These are phyloP conservation scores for Rhegmatorhina hoffmannsi DNA, from an alignment of 2,113 vertebrate species.

Conservation along the genomic window DNA sequence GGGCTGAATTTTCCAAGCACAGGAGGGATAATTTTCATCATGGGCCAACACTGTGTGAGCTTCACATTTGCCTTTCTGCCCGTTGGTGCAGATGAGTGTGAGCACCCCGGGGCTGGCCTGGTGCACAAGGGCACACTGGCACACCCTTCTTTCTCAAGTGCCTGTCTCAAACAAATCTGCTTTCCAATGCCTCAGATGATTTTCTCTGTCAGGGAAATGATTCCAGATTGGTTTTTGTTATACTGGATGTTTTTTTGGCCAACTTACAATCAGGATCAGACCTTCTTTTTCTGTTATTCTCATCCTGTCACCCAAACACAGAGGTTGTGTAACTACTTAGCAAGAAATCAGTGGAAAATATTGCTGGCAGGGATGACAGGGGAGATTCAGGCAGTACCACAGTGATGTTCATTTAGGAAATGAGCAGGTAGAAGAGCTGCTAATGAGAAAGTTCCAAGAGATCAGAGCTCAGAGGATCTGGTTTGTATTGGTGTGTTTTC, in stretches of 20 bases:
- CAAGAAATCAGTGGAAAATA: neutral
- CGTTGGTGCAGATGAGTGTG: neutral
- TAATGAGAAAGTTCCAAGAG: neutral
- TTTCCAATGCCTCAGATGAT: constrained; percentile 46
- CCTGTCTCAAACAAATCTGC: constrained; percentile 29
- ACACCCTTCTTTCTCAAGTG: neutral
- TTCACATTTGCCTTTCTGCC: neutral
- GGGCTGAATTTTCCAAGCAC: neutral
- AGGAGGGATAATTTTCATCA: neutral
- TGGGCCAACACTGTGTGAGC: neutral
- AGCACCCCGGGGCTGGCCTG: neutral
- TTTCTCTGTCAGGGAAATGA: constrained; percentile 55
- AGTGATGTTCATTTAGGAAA: neutral
- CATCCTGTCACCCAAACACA: neutral
- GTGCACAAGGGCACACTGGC: neutral
- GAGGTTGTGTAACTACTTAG: neutral
- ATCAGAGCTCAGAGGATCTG: neutral
- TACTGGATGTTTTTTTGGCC: neutral
- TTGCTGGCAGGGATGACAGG: neutral
- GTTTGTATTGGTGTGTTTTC: neutral
- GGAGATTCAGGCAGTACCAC: neutral
- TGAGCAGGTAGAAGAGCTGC: neutral
- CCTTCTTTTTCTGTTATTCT: neutral
- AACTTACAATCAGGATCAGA: neutral
- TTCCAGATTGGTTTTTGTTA: neutral